phyloP scores from a whole-genome alignment of 2,888 invertebrate species.

The Germaria angustata region DNA sequence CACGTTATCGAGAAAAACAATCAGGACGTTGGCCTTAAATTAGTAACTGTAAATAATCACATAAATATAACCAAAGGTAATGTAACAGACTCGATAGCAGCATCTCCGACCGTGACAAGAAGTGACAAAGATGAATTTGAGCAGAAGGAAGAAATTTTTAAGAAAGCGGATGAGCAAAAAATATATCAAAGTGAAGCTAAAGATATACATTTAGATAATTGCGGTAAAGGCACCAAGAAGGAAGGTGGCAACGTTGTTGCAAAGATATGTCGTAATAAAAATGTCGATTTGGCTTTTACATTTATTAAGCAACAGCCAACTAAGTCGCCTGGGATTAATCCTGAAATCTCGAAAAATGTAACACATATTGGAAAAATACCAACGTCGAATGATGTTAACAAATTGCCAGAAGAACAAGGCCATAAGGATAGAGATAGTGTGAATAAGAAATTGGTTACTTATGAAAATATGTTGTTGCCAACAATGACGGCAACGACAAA shows the following conservation, averaged over 20 bases:
- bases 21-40: slow-evolving; percentile 53
- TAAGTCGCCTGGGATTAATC: slow-evolving; percentile 60
- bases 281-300: slow-evolving; percentile 80
- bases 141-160: slow-evolving; percentile 11
- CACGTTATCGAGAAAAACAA: slow-evolving; percentile 57
- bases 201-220: slow-evolving; percentile 74
- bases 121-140: not conserved
- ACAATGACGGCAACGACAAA: slow-evolving; percentile 49
- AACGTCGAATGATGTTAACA: not conserved
- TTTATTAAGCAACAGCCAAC: slow-evolving; percentile 72
- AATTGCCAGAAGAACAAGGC: not conserved
- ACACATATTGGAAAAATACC: slow-evolving; percentile 37
- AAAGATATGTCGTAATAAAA: slow-evolving; percentile 80
- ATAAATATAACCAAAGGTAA: slow-evolving; percentile 73
- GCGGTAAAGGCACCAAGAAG: not conserved
- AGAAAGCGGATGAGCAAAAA: slow-evolving; percentile 51
- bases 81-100: slow-evolving; percentile 12
- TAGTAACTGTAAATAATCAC: slow-evolving; percentile 80
- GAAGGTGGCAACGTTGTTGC: slow-evolving; percentile 39
- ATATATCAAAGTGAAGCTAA: slow-evolving; percentile 75
- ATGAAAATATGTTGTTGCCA: slow-evolving; percentile 50
- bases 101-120: not conserved
- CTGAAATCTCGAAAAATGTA: slow-evolving; percentile 51
- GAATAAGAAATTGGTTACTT: slow-evolving; percentile 41
- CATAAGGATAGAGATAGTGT: not conserved